Conservation (phyloP, 2,888 invertebrate genomes). For the Hedychridium roseum region DNA sequence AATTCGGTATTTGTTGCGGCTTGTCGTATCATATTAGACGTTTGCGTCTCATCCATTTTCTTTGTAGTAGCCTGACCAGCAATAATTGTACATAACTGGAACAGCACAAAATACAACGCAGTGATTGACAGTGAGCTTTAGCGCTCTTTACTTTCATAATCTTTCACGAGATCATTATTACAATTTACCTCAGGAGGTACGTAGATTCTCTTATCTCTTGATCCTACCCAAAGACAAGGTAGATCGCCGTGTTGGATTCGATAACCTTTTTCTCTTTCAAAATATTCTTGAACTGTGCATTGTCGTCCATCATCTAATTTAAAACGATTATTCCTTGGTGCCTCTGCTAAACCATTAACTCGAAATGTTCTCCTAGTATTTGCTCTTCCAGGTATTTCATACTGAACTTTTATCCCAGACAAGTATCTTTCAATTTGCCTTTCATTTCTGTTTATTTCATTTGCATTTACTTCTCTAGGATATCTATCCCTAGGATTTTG, state of each 20-base stretch:
- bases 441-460: constrained; percentile 10
- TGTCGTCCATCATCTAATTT: constrained; percentile 34
- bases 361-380: constrained; percentile 62
- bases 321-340: constrained; percentile 62
- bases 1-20: constrained; percentile 84
- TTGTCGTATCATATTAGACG: constrained; percentile 83
- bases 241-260: constrained; percentile 71
- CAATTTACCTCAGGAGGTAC: constrained; percentile 79
- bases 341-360: constrained; percentile 61
- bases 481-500: constrained; percentile 19
- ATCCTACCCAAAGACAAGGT: constrained; percentile 87
- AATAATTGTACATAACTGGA: constrained; percentile 67
- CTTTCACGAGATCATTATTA: constrained; percentile 1
- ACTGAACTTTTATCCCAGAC: constrained; percentile 65
- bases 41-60: constrained; percentile 85
- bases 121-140: neutral
- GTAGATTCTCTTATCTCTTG: constrained; percentile 72
- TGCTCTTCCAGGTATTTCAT: constrained; percentile 63
- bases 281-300: constrained; percentile 66
- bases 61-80: constrained; percentile 79
- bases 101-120: constrained; percentile 7
- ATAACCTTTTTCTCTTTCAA: constrained; percentile 59
- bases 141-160: neutral
- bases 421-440: constrained; percentile 58
- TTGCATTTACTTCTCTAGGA: neutral